Evolutionary conservation across 2,797 vertebrate genomes (phyloP).

Genomic region (Platalea minor): DNA sequence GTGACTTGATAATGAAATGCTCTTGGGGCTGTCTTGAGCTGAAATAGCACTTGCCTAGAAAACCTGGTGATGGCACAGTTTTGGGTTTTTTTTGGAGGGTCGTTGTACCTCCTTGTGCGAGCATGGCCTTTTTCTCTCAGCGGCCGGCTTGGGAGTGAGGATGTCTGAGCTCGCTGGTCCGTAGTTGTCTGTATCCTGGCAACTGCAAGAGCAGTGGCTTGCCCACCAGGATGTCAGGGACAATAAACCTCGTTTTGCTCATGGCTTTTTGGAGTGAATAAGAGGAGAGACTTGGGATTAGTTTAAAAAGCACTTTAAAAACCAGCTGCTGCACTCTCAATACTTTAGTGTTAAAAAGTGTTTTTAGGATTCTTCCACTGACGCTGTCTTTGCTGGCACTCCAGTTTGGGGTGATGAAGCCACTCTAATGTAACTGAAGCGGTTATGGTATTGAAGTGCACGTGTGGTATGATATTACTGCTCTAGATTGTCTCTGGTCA

Average conservation of each 20-base stretch:
- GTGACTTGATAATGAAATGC: constrained; percentile 51
- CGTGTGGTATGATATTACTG: rapidly evolving
- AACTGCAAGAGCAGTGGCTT: background rate
- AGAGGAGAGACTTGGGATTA: background rate
- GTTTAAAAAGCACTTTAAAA: background rate
- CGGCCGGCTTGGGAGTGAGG: background rate
- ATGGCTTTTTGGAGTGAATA: background rate
- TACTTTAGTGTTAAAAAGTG: rapidly evolving
- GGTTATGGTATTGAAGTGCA: background rate
- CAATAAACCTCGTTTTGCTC: background rate
- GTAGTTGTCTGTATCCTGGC: background rate
- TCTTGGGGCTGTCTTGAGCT: background rate
- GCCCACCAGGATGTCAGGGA: background rate
- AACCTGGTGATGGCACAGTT: background rate
- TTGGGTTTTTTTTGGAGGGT: background rate
- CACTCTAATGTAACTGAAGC: background rate
- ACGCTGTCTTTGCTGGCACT: background rate
- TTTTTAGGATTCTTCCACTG: background rate
- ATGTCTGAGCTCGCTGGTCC: background rate
- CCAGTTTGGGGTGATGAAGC: background rate
- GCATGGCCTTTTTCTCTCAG: background rate
- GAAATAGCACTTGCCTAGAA: background rate
- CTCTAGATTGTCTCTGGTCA: background rate
- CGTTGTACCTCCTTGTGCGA: rapidly evolving
- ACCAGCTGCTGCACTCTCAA: rapidly evolving